A percentile compares a stretch with the other conserved stretches of the same genome.
phyloP scores from a whole-genome alignment of 2,797 vertebrate genomes.

The Pempheris klunzingeri region DNA sequence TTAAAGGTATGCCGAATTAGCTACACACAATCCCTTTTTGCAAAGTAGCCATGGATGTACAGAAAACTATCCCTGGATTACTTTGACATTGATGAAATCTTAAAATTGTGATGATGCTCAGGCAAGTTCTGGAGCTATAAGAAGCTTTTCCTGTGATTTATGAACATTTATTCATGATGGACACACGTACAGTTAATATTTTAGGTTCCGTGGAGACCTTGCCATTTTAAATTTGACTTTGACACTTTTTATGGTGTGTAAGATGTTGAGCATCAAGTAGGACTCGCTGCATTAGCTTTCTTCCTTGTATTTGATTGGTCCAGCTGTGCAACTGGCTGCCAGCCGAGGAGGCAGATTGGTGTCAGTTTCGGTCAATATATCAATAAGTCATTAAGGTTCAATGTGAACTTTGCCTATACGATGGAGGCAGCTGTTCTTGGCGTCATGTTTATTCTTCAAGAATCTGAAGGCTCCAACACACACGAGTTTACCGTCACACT shows the following conservation, averaged over 20 bases:
- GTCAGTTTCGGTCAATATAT: slow-evolving; percentile 49
- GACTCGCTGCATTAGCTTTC: slow-evolving; percentile 46
- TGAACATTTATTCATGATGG: background rate
- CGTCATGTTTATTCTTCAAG: slow-evolving; percentile 3
- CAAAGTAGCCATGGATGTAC: background rate
- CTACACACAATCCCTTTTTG: background rate
- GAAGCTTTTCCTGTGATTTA: too few species aligned
- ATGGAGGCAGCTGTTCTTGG: slow-evolving; percentile 19
- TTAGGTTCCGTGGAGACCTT: slow-evolving; percentile 3
- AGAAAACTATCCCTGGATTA: background rate
- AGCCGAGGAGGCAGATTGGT: slow-evolving; percentile 44
- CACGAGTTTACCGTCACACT: background rate
- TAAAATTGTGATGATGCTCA: background rate
- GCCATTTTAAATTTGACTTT: slow-evolving; percentile 17
- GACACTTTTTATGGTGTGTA: slow-evolving; percentile 22
- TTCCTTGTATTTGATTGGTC: slow-evolving; percentile 47
- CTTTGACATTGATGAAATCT: background rate
- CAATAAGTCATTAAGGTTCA: slow-evolving; percentile 49
- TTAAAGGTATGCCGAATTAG: background rate
- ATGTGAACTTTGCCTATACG: slow-evolving; percentile 39
- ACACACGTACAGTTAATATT: background rate
- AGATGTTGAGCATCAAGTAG: slow-evolving; percentile 15
- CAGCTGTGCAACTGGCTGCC: slow-evolving; percentile 61
- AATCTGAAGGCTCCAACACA: background rate
- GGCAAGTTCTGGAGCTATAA: background rate